Evolutionary conservation across 2,113 vertebrate genomes (phyloP).

Genomic region (Pithys albifrons): DNA sequence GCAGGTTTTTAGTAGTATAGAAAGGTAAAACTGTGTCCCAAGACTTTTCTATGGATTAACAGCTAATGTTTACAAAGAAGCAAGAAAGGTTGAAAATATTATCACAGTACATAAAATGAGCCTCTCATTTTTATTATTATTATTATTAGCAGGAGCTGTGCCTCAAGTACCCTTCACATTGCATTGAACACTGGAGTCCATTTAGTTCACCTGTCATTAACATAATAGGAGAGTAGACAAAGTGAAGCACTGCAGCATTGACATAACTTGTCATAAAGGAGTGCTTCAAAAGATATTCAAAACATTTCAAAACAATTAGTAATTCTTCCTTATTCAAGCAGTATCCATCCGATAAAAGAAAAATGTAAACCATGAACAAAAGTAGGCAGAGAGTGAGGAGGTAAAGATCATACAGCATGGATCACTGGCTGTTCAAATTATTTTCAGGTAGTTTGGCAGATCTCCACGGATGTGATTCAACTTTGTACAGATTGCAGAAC

Average conservation of each 20-base stretch:
- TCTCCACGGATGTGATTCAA: background rate
- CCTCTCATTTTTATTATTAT: background rate
- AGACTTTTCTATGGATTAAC: background rate
- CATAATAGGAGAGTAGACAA: background rate
- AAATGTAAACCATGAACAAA: constrained; percentile 10
- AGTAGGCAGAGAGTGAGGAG: background rate
- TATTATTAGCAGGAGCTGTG: background rate
- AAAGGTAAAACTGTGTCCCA: background rate
- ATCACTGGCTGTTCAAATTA: constrained; percentile 37
- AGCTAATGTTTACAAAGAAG: background rate
- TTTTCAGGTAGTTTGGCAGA: constrained; percentile 23
- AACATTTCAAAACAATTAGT: constrained; percentile 41
- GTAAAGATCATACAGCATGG: constrained; percentile 19
- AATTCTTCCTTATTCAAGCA: constrained; percentile 4
- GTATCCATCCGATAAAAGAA: background rate
- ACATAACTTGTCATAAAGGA: background rate
- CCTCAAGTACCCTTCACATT: background rate
- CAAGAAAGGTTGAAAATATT: background rate
- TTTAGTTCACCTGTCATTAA: background rate
- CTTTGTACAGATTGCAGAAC: background rate
- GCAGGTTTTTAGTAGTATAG: background rate
- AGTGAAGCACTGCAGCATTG: background rate
- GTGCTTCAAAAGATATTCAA: background rate
- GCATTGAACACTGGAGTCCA: background rate
- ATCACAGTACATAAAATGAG: background rate